Evolutionary conservation across 2,113 vertebrate species (phyloP).

Genomic region (Tenebrosternarchus preto): DNA sequence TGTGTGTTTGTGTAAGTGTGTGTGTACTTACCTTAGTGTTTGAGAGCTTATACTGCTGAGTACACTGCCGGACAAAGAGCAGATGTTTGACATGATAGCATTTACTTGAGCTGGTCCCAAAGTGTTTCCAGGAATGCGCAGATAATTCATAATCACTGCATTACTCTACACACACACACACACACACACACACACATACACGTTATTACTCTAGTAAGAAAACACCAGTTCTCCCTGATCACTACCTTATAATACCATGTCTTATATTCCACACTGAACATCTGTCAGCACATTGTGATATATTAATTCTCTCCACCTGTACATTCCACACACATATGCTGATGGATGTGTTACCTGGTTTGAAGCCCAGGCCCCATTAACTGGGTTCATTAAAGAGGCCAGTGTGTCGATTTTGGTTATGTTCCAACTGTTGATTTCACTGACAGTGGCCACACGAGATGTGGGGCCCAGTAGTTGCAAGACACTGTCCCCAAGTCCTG

Average conservation of each 20-base stretch:
- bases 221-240: too few relatives aligned
- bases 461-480: slow-evolving; percentile 61
- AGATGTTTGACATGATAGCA: slow-evolving; percentile 55
- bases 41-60: slow-evolving; percentile 49
- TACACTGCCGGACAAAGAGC: slow-evolving; percentile 52
- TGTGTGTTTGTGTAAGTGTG: too few relatives aligned
- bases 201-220: neutral
- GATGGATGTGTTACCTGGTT: slow-evolving; percentile 45
- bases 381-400: slow-evolving; percentile 59
- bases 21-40: slow-evolving; percentile 64
- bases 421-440: slow-evolving; percentile 63
- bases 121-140: slow-evolving; percentile 34
- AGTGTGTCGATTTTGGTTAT: slow-evolving; percentile 68
- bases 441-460: slow-evolving; percentile 56
- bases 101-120: slow-evolving; percentile 57
- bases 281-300: neutral
- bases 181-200: slow-evolving; percentile 23
- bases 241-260: too few relatives aligned
- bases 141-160: slow-evolving; percentile 54
- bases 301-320: too few relatives aligned
- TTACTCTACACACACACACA: slow-evolving; percentile 61
- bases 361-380: slow-evolving; percentile 58
- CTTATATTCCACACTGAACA: too few relatives aligned
- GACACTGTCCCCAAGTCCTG: slow-evolving; percentile 59
- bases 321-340: neutral